phyloP scores from a whole-genome alignment of 2,888 invertebrate genomes.

The Erebia palarica region DNA sequence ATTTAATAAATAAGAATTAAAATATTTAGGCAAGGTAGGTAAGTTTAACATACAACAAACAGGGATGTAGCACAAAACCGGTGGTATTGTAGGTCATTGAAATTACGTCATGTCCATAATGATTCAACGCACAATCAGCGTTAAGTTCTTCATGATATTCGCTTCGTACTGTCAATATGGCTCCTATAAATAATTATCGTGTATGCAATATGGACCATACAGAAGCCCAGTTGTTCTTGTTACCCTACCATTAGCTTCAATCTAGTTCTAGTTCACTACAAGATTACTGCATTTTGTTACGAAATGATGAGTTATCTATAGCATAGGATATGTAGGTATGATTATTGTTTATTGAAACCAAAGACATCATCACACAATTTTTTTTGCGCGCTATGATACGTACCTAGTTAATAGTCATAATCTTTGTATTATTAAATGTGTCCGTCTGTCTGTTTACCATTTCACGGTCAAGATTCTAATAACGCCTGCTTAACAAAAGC shows the following conservation, averaged over 20 bases:
- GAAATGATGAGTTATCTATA: slow-evolving; percentile 7
- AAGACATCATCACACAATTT: too few relatives aligned
- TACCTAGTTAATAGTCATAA: too few relatives aligned
- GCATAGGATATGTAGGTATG: not conserved
- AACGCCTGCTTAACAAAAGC: too few relatives aligned
- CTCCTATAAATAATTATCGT: too few relatives aligned
- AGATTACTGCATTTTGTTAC: slow-evolving; percentile 7
- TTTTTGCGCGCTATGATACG: too few relatives aligned
- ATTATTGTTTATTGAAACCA: too few relatives aligned
- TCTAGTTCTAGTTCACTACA: not conserved
- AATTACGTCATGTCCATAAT: slow-evolving; percentile 68
- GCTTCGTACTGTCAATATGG: slow-evolving; percentile 11
- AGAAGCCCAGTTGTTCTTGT: slow-evolving; percentile 4
- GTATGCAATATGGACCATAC: slow-evolving; percentile 8
- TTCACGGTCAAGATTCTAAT: too few relatives aligned
- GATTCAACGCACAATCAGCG: slow-evolving; percentile 60
- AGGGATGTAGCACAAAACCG: slow-evolving; percentile 46
- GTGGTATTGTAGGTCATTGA: slow-evolving; percentile 63
- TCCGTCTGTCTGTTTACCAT: not conserved
- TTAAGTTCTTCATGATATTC: slow-evolving; percentile 45
- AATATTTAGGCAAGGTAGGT: too few relatives aligned
- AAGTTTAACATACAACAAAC: slow-evolving; percentile 1
- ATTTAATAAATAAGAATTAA: too few relatives aligned
- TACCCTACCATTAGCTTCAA: slow-evolving; percentile 13
- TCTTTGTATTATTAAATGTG: too few relatives aligned